Evolutionary conservation across 2,113 vertebrate genomes (phyloP), one percentile per base, ranked within the genome.

Genomic region (Loxodonta africana): DNA sequence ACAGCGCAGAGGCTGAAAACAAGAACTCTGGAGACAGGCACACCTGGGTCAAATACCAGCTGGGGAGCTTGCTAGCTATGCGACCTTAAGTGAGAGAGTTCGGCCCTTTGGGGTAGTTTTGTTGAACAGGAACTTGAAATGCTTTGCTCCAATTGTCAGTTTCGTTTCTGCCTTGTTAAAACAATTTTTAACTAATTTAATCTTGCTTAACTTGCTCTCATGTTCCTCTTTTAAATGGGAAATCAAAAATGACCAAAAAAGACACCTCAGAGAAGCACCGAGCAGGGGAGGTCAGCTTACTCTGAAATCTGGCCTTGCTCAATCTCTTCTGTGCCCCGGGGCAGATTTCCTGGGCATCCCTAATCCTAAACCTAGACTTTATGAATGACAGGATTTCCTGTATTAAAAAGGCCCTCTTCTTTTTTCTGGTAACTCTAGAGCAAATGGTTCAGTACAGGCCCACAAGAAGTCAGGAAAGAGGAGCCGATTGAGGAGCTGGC

Each of bases 151-250:
- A 23, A 88, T 90, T 44, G 65, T 87, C 83, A 80, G 12, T 90
- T 96, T 95, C 86, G 93, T 91, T 97, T 97, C 94, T 96, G 83
- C 73, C 46, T 85, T 86, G 87, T 93, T 83, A 88, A 73, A 78
- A n/a, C 60, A n/a, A 53, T 26, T 44, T 28, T 83, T 82, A 73
- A 23, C 51, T 30, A 80, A 95, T 57, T 77, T 89, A 71, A 82
- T 96, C 62, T 94, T 94, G 92, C 91, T 96, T 91, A 91, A 86
- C 71, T 74, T 0, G 2, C 23, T 62, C 46, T 80, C 21, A 23
- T 63, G 87, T 96, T 97, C 92, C 90, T 77, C 81, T 95, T 97
- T 90, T n/a, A 77, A 93, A 76, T 69, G 80, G 90, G 90, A 97
- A 97, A 73, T 95, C 8, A 95, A 93, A 82, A 94, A 8, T 76